Conservation (phyloP, 2,888 invertebrate species). For the Chalcis sispes region DNA sequence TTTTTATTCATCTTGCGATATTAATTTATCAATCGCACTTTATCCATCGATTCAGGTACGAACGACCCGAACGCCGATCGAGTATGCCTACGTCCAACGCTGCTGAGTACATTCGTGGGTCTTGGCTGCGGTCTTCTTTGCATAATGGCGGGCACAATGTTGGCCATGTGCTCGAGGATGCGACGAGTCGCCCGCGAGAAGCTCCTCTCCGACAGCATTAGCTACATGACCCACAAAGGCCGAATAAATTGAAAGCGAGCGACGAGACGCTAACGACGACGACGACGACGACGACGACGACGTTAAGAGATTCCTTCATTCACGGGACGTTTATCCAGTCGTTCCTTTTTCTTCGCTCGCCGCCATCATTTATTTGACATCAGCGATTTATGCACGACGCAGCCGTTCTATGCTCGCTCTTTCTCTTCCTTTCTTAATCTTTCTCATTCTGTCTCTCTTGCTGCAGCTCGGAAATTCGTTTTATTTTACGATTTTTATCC, state of each 20-base stretch:
- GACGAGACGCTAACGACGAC: no score
- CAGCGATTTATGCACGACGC: not conserved
- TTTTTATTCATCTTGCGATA: no score
- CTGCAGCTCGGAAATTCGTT: no score
- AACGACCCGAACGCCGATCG: conserved; percentile 67
- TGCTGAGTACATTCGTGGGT: conserved; percentile 83
- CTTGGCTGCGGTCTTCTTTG: conserved; percentile 84
- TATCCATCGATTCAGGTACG: conserved; percentile 59
- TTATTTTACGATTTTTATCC: no score
- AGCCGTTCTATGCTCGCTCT: not conserved
- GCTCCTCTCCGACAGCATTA: conserved; percentile 73
- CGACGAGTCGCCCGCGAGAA: conserved; percentile 77
- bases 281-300: no score
- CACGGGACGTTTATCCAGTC: no score
- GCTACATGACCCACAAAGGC: conserved; percentile 75
- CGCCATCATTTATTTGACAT: conserved; percentile 6
- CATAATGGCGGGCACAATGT: conserved; percentile 83
- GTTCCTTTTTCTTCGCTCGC: not conserved
- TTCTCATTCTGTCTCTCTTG: no score
- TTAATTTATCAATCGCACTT: no score
- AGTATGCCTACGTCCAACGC: conserved; percentile 80
- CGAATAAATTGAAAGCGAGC: conserved; percentile 69
- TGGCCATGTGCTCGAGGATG: conserved; percentile 87
- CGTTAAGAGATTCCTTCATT: no score
- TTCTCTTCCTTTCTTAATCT: conserved; percentile 1